Conservation (phyloP, 2,888 invertebrate species). For the Cyrtodaria siliqua region DNA sequence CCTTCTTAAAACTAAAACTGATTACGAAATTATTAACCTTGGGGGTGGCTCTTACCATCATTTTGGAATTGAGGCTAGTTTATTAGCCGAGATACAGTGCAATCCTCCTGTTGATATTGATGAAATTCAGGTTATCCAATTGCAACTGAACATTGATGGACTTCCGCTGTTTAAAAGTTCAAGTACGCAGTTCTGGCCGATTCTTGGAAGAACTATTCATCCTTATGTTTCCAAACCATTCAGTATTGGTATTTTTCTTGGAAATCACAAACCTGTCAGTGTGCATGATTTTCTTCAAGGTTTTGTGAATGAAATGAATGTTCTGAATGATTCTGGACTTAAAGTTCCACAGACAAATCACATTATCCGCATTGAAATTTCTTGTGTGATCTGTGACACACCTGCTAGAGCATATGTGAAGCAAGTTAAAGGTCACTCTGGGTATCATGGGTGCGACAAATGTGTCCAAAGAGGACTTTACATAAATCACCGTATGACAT, state of each 20-base stretch:
- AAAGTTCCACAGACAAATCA: slow-evolving; percentile 12
- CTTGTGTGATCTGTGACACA: slow-evolving; percentile 38
- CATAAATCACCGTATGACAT: slow-evolving; percentile 52
- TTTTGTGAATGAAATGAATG: slow-evolving; percentile 23
- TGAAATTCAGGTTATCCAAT: background rate
- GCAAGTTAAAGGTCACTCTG: slow-evolving; percentile 23
- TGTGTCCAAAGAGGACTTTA: slow-evolving; percentile 20
- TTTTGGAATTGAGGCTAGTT: slow-evolving; percentile 15
- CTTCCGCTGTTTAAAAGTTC: slow-evolving; percentile 30
- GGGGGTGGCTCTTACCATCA: slow-evolving; percentile 27
- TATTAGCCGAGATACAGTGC: background rate
- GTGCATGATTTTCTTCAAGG: slow-evolving; percentile 4
- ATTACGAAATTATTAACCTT: slow-evolving; percentile 13
- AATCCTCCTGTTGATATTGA: background rate
- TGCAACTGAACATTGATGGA: slow-evolving; percentile 26
- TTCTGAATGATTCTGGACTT: background rate
- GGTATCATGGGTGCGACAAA: slow-evolving; percentile 35
- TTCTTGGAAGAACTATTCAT: slow-evolving; percentile 16
- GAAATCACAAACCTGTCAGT: slow-evolving; percentile 20
- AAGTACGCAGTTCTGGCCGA: slow-evolving; percentile 30
- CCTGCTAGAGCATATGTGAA: slow-evolving; percentile 31
- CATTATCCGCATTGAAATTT: slow-evolving; percentile 5
- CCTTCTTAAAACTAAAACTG: background rate
- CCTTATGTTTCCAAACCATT: slow-evolving; percentile 30
- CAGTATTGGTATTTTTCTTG: slow-evolving; percentile 24